phyloP scores from a whole-genome alignment of 2,888 invertebrate genomes.

The Latrodectus hesperus region DNA sequence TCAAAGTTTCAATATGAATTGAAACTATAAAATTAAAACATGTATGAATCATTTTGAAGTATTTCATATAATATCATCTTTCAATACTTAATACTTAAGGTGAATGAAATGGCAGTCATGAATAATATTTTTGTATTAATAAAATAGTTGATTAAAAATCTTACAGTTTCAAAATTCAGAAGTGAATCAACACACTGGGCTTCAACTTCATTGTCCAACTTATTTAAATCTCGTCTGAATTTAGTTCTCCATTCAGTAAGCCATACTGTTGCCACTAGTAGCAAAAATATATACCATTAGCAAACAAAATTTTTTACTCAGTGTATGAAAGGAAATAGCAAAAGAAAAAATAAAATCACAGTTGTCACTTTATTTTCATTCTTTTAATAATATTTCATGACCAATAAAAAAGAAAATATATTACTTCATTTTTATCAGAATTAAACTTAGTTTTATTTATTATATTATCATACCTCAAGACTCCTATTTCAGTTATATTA shows the following conservation, averaged over 20 bases:
- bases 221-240: conserved; percentile 93
- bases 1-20: too few relatives aligned
- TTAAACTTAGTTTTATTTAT: too few relatives aligned
- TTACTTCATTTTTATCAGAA: too few relatives aligned
- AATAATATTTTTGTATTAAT: not conserved
- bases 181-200: conserved; percentile 96
- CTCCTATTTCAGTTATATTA: too few relatives aligned
- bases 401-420: too few relatives aligned
- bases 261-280: conserved; percentile 85
- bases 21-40: too few relatives aligned
- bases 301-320: not conserved
- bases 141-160: conserved; percentile 34
- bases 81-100: not conserved
- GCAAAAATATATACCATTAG: not conserved
- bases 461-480: too few relatives aligned
- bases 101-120: not conserved
- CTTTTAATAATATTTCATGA: too few relatives aligned
- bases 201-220: conserved; percentile 92
- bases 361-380: too few relatives aligned
- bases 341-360: too few relatives aligned
- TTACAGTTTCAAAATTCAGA: conserved; percentile 96
- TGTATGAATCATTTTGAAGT: too few relatives aligned
- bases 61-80: too few relatives aligned
- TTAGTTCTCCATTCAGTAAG: conserved; percentile 99
- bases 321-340: not conserved